These are phyloP conservation scores for Acromyrmex charruanus DNA, from an alignment of 1,140 invertebrate species.

Conservation along the genomic window DNA sequence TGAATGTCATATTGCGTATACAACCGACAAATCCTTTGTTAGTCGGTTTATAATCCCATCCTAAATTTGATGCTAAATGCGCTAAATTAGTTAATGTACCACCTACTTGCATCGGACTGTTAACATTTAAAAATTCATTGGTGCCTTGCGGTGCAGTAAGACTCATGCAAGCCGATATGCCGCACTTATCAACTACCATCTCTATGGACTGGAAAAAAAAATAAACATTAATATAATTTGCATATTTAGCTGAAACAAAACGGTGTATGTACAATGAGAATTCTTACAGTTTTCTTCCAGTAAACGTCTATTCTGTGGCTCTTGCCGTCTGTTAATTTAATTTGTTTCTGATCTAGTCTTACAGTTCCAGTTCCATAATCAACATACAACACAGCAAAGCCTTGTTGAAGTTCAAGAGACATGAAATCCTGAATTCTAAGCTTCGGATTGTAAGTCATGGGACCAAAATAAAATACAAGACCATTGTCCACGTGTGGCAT, in stretches of 20 bases:
- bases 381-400: conserved; percentile 93
- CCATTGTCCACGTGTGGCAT: conserved; percentile 91
- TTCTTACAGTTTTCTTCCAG: conserved; percentile 88
- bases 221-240: neutral
- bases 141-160: conserved; percentile 90
- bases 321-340: conserved; percentile 92
- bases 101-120: conserved; percentile 95
- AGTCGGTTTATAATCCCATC: conserved; percentile 90
- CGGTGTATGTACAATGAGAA: neutral
- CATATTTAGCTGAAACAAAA: neutral
- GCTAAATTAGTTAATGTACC: conserved; percentile 90
- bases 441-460: conserved; percentile 89
- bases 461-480: conserved; percentile 97
- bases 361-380: conserved; percentile 96
- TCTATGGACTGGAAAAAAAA: conserved; percentile 87
- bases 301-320: conserved; percentile 94
- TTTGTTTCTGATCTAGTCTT: conserved; percentile 90
- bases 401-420: conserved; percentile 94
- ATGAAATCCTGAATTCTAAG: conserved; percentile 94
- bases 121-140: conserved; percentile 94
- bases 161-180: conserved; percentile 90
- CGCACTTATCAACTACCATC: conserved; percentile 92
- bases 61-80: conserved; percentile 87
- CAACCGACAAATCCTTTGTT: conserved; percentile 93
- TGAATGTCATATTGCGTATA: conserved; percentile 94